Base-by-base conservation (phyloP, 1,140 invertebrate genomes). In the Trichogramma pretiosum region DNA sequence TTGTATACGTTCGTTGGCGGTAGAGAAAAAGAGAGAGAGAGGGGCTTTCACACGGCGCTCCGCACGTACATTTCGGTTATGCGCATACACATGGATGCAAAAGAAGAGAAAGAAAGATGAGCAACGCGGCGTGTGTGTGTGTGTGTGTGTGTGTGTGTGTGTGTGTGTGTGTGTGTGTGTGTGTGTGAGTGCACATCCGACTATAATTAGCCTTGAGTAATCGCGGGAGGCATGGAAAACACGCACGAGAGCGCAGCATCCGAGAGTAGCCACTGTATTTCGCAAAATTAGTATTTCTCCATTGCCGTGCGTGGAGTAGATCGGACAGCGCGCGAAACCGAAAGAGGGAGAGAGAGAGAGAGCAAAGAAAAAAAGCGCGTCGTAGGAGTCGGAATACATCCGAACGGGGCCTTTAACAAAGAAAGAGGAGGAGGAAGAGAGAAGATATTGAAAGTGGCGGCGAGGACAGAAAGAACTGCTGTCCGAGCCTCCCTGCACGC, bases 211-310 rank as follows among this genome's bases (percentile, higher is more conserved):
- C 67, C 57, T 40, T 58, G 62, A 62, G 67, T 68, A 72, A 72
- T 72, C 67, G 70, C 59, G 54, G 64, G 62, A 64, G 64, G 62
- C 58, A 67, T 64, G n/a, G n/a, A n/a, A n/a, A n/a, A n/a, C n/a
- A n/a, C n/a, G n/a, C n/a, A n/a, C n/a, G 24, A 28, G 24, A 28
- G 24, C 24, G 24, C 5, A 5, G 24, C 24, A 28, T 5, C 11
- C 24, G 24, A 5, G 5, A 70, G 64, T 67, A 53, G 68, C 68
- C 64, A 72, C 69, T 51, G 69, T 72, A 70, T 72, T 70, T 67
- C 68, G 67, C 65, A 72, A 69, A 72, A 70, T 72, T 69, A 72
- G 67, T 72, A 70, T 72, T 72, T 69, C n/a, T n/a, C 65, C 67
- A 69, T 69, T 68, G 62, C 62, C 59, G 44, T n/a, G n/a, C n/a